Evolutionary conservation across 53 echinoderm and acorn worm species (phyloP).

Genomic region (Holothuria leucospilota): DNA sequence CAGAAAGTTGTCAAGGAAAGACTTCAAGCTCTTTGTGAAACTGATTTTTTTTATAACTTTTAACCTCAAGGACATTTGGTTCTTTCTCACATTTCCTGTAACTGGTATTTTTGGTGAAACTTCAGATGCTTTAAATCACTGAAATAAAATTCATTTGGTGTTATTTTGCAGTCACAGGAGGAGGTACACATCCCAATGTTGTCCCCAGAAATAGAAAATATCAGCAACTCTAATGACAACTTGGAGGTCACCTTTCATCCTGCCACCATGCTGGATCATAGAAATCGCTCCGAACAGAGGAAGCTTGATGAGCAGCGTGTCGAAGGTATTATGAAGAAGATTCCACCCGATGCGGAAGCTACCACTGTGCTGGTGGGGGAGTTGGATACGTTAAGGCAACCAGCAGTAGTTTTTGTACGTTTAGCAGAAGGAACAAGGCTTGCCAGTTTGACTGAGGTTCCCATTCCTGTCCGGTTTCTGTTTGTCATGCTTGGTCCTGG

Average conservation of each 20-base stretch:
- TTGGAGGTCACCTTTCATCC: slow-evolving; percentile 45
- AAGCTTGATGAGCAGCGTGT: slow-evolving; percentile 65
- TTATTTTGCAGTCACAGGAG: slow-evolving; percentile 23
- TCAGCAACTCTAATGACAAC: slow-evolving; percentile 11
- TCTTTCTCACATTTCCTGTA: no score
- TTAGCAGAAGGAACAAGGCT: slow-evolving; percentile 82
- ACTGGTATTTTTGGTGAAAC: no score
- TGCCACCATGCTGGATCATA: neutral
- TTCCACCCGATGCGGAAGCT: slow-evolving; percentile 85
- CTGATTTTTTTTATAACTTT: no score
- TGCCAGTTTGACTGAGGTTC: slow-evolving; percentile 90
- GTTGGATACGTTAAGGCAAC: slow-evolving; percentile 77
- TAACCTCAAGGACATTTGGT: no score
- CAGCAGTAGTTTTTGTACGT: slow-evolving; percentile 81
- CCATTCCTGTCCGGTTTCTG: slow-evolving; percentile 91
- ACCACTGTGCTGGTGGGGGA: slow-evolving; percentile 91
- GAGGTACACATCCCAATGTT: slow-evolving; percentile 72
- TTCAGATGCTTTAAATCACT: neutral
- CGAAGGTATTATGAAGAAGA: slow-evolving; percentile 93
- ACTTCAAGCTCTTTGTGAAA: no score
- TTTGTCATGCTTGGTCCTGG: slow-evolving; percentile 90
- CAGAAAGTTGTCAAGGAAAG: no score
- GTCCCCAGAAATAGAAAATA: slow-evolving; percentile 30
- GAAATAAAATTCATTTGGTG: neutral
- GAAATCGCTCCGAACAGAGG: slow-evolving; percentile 41